Conservation (phyloP, 2,113 vertebrate genomes). For the Cyrtonyx montezumae region DNA sequence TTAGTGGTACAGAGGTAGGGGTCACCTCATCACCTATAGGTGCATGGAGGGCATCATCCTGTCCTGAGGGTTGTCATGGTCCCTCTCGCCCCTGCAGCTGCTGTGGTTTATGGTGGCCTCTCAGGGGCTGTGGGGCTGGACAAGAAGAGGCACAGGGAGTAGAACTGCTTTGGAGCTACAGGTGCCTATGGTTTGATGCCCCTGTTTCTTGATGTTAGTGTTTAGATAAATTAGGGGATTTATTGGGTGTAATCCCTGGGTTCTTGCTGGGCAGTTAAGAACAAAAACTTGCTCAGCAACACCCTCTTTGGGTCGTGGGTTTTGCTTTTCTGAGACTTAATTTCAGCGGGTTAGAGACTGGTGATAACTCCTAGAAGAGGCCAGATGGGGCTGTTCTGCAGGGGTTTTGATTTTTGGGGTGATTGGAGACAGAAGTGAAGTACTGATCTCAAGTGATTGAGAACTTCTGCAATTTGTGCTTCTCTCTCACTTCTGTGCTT, state of each 20-base stretch:
- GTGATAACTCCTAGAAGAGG: background rate
- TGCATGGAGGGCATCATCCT: background rate
- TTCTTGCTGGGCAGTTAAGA: background rate
- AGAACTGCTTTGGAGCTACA: background rate
- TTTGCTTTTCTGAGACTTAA: background rate
- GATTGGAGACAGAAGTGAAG: background rate
- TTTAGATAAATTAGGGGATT: background rate
- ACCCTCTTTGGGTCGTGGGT: background rate
- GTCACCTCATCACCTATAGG: background rate
- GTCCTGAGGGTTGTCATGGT: background rate
- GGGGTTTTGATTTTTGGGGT: background rate
- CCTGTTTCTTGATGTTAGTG: background rate
- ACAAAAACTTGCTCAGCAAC: background rate
- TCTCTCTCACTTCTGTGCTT: background rate
- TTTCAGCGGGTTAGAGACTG: background rate
- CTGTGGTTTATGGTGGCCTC: background rate
- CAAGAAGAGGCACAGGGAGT: background rate
- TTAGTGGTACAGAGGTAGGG: background rate
- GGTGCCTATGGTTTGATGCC: accelerated
- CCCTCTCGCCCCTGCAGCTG: background rate
- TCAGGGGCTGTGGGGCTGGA: background rate
- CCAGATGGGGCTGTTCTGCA: background rate
- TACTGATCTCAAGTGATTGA: background rate
- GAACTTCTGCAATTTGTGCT: background rate
- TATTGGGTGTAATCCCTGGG: background rate